Base-by-base conservation (phyloP, 1,140 invertebrate species). In the Anadara kagoshimensis region DNA sequence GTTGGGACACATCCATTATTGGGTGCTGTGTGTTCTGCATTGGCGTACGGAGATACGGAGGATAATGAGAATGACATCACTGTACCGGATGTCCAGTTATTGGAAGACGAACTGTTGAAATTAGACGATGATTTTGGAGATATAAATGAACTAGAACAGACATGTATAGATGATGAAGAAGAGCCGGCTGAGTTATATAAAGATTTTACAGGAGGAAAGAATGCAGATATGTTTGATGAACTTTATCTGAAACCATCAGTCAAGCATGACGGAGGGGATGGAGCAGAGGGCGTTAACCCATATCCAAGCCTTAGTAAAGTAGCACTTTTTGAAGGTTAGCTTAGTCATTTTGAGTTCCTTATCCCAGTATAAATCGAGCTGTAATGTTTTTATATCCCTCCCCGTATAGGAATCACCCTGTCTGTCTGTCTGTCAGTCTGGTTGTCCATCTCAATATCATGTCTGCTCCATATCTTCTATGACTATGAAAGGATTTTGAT, bases 81-180 rank as follows among this genome's bases (percentile, higher is more conserved):
- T 20, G 36, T 85, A 26, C 75, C 78, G 56, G 69, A 80, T 26
- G 78, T 85, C 10, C 64, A 85, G 58, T 68, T 85, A n/a, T 76
- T 67, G 43, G 81, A 76, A 12, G 80, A 82, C 1, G 81, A 85
- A 41, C 56, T 85, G 20, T 43, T 79, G 0, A 44, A 75, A 43
- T 68, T 85, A 18, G 83, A 85, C 65, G 80, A 70, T 43, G 82
- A 85, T 59, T 85, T 85, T 64, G 75, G 76, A 47, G 78, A 83
- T 61, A 75, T 83, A 41, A 75, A 82, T 22, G 59, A 59, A 41
- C 72, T 56, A 54, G 49, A 64, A 18, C 67, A 36, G 11, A 49
- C 58, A 20, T 61, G 57, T 20, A 64, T 70, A 24, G 54, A 67
- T 43, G 61, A 69, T 43, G 58, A 53, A 53, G 73, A 66, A 24